Percentiles rank a stretch among this genome's conserved stretches.
phyloP scores from a whole-genome alignment of 1,140 invertebrate genomes.

The Papilio polyxenes region DNA sequence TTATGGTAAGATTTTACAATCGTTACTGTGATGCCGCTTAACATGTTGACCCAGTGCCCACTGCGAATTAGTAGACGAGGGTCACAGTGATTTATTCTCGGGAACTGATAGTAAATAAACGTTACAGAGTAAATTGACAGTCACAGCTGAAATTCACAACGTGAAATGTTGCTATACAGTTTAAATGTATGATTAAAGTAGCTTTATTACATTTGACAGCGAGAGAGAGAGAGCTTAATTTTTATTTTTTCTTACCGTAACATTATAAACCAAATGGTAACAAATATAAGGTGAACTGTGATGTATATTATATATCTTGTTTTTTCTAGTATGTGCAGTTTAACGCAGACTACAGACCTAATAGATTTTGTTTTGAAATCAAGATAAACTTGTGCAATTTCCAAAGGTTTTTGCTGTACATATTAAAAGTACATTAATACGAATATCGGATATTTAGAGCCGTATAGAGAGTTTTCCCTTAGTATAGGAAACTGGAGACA shows the following conservation, averaged over 20 bases:
- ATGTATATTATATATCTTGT: not conserved
- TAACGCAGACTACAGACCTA: not conserved
- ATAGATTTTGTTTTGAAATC: not conserved
- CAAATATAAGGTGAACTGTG: not conserved
- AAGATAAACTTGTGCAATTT: not conserved
- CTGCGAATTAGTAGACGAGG: slow-evolving; percentile 36
- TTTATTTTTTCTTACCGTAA: no score
- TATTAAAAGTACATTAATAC: slow-evolving; percentile 3
- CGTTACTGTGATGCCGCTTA: slow-evolving; percentile 6
- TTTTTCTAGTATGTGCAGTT: not conserved
- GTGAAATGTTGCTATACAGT: not conserved
- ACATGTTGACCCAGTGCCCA: slow-evolving; percentile 22
- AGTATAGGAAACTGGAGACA: not conserved
- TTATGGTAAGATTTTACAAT: not conserved
- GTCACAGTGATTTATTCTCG: slow-evolving; percentile 29
- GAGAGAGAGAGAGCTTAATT: no score
- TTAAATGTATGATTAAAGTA: not conserved
- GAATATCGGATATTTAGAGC: not conserved
- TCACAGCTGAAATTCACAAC: not conserved
- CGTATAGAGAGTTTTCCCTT: not conserved
- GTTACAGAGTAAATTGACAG: slow-evolving; percentile 21
- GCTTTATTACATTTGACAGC: no score
- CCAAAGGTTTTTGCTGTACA: not conserved
- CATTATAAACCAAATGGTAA: no score
- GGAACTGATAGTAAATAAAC: slow-evolving; percentile 26